Evolutionary conservation across 2,113 vertebrate genomes (phyloP).

Genomic region (Malurus alboscapulatus): DNA sequence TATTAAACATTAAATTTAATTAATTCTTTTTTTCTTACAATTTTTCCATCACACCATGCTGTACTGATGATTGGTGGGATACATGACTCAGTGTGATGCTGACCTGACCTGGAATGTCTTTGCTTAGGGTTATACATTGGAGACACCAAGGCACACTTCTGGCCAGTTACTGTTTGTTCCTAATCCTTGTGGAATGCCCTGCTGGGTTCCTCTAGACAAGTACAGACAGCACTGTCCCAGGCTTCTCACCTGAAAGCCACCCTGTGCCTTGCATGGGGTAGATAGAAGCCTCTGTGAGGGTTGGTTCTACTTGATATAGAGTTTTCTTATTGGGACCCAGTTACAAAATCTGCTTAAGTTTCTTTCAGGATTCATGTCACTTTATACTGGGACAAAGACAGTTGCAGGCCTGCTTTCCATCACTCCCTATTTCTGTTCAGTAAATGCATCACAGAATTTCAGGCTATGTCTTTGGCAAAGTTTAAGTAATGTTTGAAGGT

Average conservation of each 20-base stretch:
- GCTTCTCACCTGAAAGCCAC: background rate
- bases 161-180: background rate
- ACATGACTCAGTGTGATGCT: background rate
- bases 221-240: fast-evolving
- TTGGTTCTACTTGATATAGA: background rate
- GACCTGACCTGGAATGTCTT: background rate
- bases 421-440: background rate
- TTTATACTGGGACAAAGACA: background rate
- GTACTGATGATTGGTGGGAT: background rate
- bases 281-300: background rate
- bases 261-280: background rate
- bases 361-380: background rate
- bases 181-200: background rate
- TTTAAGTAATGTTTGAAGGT: background rate
- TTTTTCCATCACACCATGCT: background rate
- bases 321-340: background rate
- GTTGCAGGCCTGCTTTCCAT: background rate
- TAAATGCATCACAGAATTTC: background rate
- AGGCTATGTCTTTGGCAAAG: background rate
- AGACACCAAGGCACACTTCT: background rate
- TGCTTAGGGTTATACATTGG: background rate
- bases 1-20: background rate
- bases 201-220: background rate
- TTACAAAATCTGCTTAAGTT: background rate
- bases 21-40: background rate